These are phyloP conservation scores for Ciconia stormi DNA, from an alignment of 2,113 vertebrate species.

Conservation along the genomic window DNA sequence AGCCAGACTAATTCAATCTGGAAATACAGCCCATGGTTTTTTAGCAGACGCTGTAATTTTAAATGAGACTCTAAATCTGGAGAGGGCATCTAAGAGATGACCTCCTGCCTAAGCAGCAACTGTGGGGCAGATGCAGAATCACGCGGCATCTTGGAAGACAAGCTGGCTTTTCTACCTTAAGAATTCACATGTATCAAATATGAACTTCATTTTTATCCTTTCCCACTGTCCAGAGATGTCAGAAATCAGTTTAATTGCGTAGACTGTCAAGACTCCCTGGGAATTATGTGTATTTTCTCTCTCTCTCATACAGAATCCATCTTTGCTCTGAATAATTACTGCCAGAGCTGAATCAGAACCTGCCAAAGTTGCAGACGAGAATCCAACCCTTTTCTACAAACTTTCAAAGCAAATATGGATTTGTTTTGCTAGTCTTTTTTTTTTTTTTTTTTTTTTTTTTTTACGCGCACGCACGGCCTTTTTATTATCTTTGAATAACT, in stretches of 20 bases:
- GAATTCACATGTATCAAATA: background rate
- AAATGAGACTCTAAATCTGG: background rate
- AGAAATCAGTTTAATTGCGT: constrained; percentile 23
- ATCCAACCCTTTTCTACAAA: constrained; percentile 8
- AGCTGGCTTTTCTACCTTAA: background rate
- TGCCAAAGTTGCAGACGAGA: background rate
- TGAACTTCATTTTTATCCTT: background rate
- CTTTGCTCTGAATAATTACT: constrained; percentile 26
- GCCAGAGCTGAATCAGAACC: constrained; percentile 37
- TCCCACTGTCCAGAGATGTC: constrained; percentile 30
- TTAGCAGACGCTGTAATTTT: background rate
- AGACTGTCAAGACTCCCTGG: constrained; percentile 32
- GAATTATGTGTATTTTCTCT: background rate
- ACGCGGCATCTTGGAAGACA: background rate
- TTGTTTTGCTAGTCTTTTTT: background rate
- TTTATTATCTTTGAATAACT: background rate
- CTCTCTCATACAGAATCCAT: background rate
- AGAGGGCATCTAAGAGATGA: background rate
- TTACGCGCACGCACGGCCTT: background rate
- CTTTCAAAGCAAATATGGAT: constrained; percentile 26
- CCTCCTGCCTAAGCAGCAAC: background rate
- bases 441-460: background rate
- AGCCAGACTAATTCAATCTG: background rate
- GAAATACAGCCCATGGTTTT: background rate
- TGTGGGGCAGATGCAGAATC: background rate